Conservation (phyloP, 2,888 invertebrate genomes). For the Diplolepis rosae region DNA sequence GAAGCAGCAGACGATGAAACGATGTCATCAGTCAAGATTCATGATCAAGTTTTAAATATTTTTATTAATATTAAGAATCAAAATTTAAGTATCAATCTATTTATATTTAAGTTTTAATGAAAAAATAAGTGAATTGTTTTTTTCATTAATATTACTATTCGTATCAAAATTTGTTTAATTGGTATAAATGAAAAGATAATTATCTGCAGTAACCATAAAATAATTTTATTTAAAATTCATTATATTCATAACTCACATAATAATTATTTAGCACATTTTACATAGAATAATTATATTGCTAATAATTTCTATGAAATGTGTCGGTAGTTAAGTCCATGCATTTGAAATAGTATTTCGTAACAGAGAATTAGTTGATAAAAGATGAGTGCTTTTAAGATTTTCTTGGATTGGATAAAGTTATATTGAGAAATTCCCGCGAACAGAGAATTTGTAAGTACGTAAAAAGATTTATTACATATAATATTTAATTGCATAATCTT, state of each 20-base stretch:
- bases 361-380: background rate
- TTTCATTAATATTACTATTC: background rate
- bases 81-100: no score
- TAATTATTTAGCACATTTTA: background rate
- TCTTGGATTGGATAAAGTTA: background rate
- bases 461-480: no score
- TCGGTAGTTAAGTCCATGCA: background rate
- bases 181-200: no score
- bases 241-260: background rate
- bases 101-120: no score
- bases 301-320: background rate
- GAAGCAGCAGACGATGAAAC: slow-evolving; percentile 5
- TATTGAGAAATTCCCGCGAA: background rate
- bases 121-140: no score
- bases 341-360: background rate
- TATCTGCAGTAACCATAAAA: no score
- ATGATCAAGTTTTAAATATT: slow-evolving; percentile 10
- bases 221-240: no score
- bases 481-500: no score
- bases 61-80: no score
- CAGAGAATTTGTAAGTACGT: background rate
- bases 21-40: slow-evolving; percentile 3
- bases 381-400: background rate
- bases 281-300: background rate
- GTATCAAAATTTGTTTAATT: background rate